Evolutionary conservation across 2,797 vertebrate species (phyloP).

Genomic region (Myotis myotis): DNA sequence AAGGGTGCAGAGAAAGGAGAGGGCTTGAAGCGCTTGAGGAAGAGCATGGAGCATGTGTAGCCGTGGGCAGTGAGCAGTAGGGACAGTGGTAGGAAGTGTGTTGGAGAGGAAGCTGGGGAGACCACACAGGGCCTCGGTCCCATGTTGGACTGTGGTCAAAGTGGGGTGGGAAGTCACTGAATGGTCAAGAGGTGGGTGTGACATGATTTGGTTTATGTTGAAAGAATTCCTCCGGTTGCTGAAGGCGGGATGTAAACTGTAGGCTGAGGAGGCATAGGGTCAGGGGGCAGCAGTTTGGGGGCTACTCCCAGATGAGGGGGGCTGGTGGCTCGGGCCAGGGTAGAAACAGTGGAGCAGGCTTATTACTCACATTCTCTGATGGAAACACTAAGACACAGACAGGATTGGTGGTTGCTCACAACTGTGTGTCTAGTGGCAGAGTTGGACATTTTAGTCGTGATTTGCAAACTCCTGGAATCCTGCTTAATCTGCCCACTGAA

Average conservation of each 20-base stretch:
- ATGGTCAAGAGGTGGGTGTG: not conserved
- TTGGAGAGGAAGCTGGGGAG: not conserved
- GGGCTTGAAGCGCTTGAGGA: not conserved
- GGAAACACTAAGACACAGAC: not conserved
- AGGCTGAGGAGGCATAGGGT: not conserved
- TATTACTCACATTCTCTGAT: not conserved
- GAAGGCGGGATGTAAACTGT: not conserved
- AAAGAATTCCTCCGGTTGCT: not conserved
- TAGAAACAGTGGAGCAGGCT: not conserved
- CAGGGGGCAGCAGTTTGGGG: not conserved
- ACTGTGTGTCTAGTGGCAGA: not conserved
- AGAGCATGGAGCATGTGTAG: fast-evolving
- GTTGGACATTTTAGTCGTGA: not conserved
- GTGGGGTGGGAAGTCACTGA: not conserved
- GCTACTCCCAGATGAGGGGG: not conserved
- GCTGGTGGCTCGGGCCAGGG: not conserved
- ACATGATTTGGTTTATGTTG: not conserved
- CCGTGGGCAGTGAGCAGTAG: not conserved
- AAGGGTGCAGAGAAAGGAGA: not conserved
- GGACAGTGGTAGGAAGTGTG: not conserved
- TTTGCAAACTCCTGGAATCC: not conserved
- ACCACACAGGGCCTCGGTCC: not conserved
- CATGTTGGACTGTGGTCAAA: not conserved
- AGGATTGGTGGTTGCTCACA: not conserved
- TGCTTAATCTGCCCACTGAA: not conserved